A percentile compares a stretch with the other conserved stretches of the same genome.
phyloP scores from a whole-genome alignment of 1,140 invertebrate species.

The Mylabris phalerata region DNA sequence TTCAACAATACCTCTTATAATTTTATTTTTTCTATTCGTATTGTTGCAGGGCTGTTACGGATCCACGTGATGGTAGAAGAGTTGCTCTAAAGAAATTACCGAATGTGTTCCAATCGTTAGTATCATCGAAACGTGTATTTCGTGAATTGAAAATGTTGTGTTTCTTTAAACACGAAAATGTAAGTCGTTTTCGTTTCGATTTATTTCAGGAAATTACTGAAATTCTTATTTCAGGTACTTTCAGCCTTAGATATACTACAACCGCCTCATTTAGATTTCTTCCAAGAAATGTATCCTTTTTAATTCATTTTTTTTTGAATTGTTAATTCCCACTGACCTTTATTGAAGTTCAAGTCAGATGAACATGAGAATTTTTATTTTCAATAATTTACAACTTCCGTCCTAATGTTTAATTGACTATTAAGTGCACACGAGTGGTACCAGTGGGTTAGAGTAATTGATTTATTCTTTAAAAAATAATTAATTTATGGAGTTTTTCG shows the following conservation, averaged over 20 bases:
- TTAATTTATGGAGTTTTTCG: too few species aligned
- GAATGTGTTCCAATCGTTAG: conserved; percentile 99
- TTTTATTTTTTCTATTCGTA: too few species aligned
- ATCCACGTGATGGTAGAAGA: conserved; percentile 94
- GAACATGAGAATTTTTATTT: too few species aligned
- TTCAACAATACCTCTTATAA: not conserved
- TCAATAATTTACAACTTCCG: conserved; percentile 25
- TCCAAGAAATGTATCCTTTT: conserved; percentile 99
- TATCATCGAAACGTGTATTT: conserved; percentile 96
- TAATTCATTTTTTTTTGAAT: not conserved
- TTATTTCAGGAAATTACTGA: not conserved
- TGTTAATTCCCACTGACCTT: not conserved
- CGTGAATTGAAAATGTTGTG: conserved; percentile 98
- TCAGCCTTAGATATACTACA: conserved; percentile 94
- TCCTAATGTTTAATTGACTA: conserved; percentile 21
- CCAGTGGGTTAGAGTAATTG: conserved; percentile 12
- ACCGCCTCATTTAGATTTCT: conserved; percentile 94
- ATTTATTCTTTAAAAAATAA: not conserved
- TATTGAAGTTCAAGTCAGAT: too few species aligned
- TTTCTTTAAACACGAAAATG: conserved; percentile 99
- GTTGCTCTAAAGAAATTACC: conserved; percentile 99
- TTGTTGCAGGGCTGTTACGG: conserved; percentile 90
- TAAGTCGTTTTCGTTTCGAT: conserved; percentile 48
- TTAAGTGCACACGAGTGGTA: conserved; percentile 11
- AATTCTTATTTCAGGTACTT: conserved; percentile 64